Evolutionary conservation across 2,113 vertebrate species (phyloP).

Genomic region (Takifugu bimaculatus): DNA sequence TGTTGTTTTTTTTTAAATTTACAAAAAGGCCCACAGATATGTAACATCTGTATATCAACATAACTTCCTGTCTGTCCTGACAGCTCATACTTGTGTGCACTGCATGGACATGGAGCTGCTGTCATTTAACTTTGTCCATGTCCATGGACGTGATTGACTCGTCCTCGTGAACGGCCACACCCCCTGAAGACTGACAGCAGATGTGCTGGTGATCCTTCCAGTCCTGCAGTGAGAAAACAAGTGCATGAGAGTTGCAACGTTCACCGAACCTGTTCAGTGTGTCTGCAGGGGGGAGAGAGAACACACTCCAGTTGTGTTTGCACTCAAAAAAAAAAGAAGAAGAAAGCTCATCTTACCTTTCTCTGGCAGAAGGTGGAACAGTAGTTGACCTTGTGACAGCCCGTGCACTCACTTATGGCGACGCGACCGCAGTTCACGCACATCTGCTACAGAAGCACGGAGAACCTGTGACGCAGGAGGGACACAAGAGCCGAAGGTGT

Average conservation of each 20-base stretch:
- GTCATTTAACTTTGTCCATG: conserved; percentile 82
- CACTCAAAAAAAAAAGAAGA: neutral
- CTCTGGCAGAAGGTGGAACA: conserved; percentile 96
- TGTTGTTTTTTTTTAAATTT: no score
- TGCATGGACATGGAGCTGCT: neutral
- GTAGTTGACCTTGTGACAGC: conserved; percentile 98
- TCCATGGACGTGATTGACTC: conserved; percentile 79
- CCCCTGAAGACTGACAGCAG: conserved; percentile 80
- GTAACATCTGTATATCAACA: no score
- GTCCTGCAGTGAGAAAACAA: conserved; percentile 77
- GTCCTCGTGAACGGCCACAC: conserved; percentile 78
- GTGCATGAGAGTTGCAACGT: neutral
- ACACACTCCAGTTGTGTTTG: neutral
- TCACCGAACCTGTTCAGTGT: no score
- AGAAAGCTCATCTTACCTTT: conserved; percentile 76
- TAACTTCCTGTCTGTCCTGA: neutral
- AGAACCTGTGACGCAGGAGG: neutral
- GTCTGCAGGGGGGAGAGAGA: no score
- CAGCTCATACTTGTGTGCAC: neutral
- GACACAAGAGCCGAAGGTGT: neutral
- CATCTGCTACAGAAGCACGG: conserved; percentile 78
- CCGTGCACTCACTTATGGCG: conserved; percentile 89
- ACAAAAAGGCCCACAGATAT: no score
- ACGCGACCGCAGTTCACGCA: conserved; percentile 93
- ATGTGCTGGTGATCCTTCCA: conserved; percentile 97